These are phyloP conservation scores for Sinentomon sp. DNA, from an alignment of 2,888 invertebrate genomes.

Conservation along the genomic window DNA sequence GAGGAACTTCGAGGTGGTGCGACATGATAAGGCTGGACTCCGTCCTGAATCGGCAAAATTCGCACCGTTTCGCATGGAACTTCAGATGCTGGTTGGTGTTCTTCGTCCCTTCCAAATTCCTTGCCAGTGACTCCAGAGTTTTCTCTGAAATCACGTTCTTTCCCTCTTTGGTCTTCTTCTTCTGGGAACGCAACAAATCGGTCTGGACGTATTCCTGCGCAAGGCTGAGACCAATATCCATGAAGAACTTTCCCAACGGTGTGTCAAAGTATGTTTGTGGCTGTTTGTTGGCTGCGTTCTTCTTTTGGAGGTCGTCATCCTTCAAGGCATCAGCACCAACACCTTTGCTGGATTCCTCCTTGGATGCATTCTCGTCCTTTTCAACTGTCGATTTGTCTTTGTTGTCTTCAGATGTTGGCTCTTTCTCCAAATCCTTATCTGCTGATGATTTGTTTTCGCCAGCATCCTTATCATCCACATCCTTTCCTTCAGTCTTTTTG, in stretches of 20 bases:
- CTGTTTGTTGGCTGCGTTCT: constrained; percentile 17
- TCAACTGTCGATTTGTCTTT: constrained; percentile 26
- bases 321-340: constrained; percentile 16
- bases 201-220: constrained; percentile 79
- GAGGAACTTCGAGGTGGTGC: constrained; percentile 67
- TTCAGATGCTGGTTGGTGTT: constrained; percentile 53
- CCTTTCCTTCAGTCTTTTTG: constrained; percentile 12
- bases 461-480: constrained; percentile 18
- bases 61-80: constrained; percentile 49
- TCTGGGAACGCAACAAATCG: constrained; percentile 65
- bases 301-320: constrained; percentile 17
- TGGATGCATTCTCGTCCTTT: constrained; percentile 13
- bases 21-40: constrained; percentile 58
- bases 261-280: constrained; percentile 40
- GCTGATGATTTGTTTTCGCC: constrained; percentile 4
- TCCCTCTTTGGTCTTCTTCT: too few species aligned
- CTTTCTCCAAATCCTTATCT: constrained; percentile 18
- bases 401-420: constrained; percentile 27
- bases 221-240: constrained; percentile 64
- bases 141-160: too few species aligned
- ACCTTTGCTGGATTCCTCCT: too few species aligned
- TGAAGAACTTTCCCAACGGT: constrained; percentile 65
- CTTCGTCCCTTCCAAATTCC: constrained; percentile 58
- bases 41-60: constrained; percentile 65
- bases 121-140: constrained; percentile 39